These are phyloP conservation scores for Macrotus californicus DNA, from an alignment of 2,113 vertebrate species.

Conservation along the genomic window DNA sequence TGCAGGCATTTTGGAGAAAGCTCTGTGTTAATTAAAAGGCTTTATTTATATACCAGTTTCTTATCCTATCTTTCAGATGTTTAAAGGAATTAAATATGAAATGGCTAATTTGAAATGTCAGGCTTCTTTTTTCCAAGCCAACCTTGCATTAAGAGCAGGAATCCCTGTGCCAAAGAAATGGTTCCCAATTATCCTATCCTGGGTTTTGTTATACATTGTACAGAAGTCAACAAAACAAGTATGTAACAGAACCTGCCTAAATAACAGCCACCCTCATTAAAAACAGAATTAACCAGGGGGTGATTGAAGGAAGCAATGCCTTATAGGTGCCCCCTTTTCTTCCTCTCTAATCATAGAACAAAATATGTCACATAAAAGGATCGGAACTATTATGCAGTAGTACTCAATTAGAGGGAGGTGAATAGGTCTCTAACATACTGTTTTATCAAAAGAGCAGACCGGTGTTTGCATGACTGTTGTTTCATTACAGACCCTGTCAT, in stretches of 20 bases:
- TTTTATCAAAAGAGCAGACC: slow-evolving; percentile 80
- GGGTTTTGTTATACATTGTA: slow-evolving; percentile 86
- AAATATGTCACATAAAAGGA: slow-evolving; percentile 83
- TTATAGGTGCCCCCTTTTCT: slow-evolving; percentile 66
- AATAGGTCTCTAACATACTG: slow-evolving; percentile 79
- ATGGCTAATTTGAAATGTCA: slow-evolving; percentile 83
- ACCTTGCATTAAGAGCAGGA: slow-evolving; percentile 89
- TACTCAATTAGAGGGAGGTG: slow-evolving; percentile 85
- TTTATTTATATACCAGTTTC: slow-evolving; percentile 72
- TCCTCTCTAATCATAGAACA: slow-evolving; percentile 83
- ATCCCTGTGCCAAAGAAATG: slow-evolving; percentile 84
- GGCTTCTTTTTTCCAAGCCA: slow-evolving; percentile 89
- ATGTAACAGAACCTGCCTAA: slow-evolving; percentile 80
- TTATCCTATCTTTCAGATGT: slow-evolving; percentile 69
- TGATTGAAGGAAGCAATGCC: slow-evolving; percentile 85
- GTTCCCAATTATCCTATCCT: slow-evolving; percentile 88
- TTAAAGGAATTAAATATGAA: slow-evolving; percentile 78
- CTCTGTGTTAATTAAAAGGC: slow-evolving; percentile 76
- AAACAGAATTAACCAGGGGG: slow-evolving; percentile 88
- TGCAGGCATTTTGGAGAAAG: slow-evolving; percentile 51
- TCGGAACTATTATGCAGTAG: slow-evolving; percentile 83
- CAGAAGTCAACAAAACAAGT: slow-evolving; percentile 82
- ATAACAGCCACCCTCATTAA: slow-evolving; percentile 86
- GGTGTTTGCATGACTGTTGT: slow-evolving; percentile 81
- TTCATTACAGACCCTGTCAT: slow-evolving; percentile 82